Percentiles rank a stretch among this genome's conserved stretches.
These are phyloP conservation scores for Sebastes nivosus DNA, from an alignment of 2,797 vertebrate species.

Conservation along the genomic window DNA sequence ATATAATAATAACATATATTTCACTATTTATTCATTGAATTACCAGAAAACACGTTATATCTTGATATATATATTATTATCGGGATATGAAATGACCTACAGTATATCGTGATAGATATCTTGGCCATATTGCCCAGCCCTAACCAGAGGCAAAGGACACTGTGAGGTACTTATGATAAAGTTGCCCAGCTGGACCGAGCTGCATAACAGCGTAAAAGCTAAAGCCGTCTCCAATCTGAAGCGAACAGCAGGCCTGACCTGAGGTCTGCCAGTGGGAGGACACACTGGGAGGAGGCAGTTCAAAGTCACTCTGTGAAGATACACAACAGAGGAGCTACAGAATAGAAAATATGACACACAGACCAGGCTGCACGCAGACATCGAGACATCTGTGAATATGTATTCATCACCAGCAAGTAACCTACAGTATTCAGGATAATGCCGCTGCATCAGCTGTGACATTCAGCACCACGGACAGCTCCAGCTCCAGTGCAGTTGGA, in stretches of 20 bases:
- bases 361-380: neutral
- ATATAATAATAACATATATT: no score
- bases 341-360: neutral
- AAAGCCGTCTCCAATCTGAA: conserved; percentile 31
- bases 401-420: conserved; percentile 16
- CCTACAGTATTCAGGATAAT: neutral
- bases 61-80: no score
- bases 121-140: no score
- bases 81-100: no score
- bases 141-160: conserved; percentile 8
- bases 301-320: conserved; percentile 26
- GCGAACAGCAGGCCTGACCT: conserved; percentile 39
- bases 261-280: conserved; percentile 37
- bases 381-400: conserved; percentile 12
- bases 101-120: rapidly evolving
- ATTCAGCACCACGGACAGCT: conserved; percentile 62
- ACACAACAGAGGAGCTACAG: conserved; percentile 11
- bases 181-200: conserved; percentile 33
- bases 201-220: conserved; percentile 7
- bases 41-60: no score
- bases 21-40: no score
- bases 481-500: neutral
- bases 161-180: conserved; percentile 29
- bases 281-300: conserved; percentile 19
- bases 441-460: neutral